Conservation (phyloP, 2,113 vertebrate genomes). For the Rhinolophus sinicus region DNA sequence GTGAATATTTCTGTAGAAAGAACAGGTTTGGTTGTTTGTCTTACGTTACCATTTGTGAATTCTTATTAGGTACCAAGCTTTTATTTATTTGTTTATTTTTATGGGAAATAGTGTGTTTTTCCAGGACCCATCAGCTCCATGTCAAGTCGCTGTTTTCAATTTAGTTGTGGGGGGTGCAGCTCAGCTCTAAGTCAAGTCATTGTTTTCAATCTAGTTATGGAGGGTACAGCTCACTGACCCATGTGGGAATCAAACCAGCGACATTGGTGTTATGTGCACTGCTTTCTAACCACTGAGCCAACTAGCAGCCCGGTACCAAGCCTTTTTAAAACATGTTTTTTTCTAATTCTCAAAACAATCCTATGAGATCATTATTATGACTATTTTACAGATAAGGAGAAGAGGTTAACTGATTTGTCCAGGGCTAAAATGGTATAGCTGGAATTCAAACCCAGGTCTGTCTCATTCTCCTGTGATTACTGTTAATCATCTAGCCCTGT, state of each 20-base stretch:
- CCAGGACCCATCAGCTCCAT: too few relatives aligned
- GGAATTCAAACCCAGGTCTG: background rate
- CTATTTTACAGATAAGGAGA: background rate
- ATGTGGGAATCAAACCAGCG: too few relatives aligned
- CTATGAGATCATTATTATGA: background rate
- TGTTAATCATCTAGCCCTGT: background rate
- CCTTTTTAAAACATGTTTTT: background rate
- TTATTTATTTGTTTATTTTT: too few relatives aligned
- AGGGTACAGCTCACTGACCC: too few relatives aligned
- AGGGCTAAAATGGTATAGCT: background rate
- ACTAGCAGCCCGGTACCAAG: background rate
- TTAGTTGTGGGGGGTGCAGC: too few relatives aligned
- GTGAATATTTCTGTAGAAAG: conserved; percentile 46
- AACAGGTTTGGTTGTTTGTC: background rate
- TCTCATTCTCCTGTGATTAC: background rate
- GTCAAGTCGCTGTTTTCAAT: too few relatives aligned
- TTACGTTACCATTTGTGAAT: conserved; percentile 7
- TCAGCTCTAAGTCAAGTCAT: too few relatives aligned
- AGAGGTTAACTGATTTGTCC: background rate
- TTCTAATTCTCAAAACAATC: conserved; percentile 18
- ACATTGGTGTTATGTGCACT: too few relatives aligned
- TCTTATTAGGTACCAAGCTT: background rate
- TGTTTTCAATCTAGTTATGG: too few relatives aligned
- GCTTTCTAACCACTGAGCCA: too few relatives aligned
- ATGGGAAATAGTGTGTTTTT: too few relatives aligned